A percentile compares a stretch with the other conserved stretches of the same genome.
Conservation (phyloP, 2,113 vertebrate species). For the Eulemur rufifrons region DNA sequence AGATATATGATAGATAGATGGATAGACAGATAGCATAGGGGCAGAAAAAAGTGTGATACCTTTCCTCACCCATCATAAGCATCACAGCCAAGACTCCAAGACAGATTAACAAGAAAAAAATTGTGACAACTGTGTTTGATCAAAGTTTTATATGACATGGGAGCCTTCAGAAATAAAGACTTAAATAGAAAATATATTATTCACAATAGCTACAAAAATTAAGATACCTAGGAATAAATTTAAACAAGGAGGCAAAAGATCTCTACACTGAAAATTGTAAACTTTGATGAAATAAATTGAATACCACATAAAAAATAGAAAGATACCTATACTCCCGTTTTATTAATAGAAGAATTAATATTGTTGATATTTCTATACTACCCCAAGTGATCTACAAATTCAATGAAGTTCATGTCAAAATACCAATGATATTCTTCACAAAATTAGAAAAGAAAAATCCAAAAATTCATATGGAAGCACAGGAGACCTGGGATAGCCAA, state of each 20-base stretch:
- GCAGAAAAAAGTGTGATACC: not conserved
- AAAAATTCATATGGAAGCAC: not conserved
- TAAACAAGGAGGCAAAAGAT: not conserved
- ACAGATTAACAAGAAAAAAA: not conserved
- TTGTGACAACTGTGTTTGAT: not conserved
- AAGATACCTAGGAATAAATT: not conserved
- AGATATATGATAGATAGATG: not conserved
- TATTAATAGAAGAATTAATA: not conserved
- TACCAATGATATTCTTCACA: not conserved
- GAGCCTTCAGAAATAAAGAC: not conserved
- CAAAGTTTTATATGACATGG: not conserved
- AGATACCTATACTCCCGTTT: not conserved
- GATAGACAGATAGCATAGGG: not conserved
- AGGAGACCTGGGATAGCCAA: not conserved
- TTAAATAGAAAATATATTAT: not conserved
- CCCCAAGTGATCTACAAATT: not conserved
- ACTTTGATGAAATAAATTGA: not conserved
- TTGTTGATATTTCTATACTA: not conserved
- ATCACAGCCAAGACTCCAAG: not conserved
- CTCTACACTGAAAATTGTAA: not conserved
- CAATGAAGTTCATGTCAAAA: not conserved
- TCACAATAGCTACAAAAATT: not conserved
- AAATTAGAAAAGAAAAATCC: not conserved
- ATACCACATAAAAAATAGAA: not conserved
- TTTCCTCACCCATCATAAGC: not conserved